Evolutionary conservation across 2,888 invertebrate species (phyloP).

Genomic region (Zhuqinia jingwanae): DNA sequence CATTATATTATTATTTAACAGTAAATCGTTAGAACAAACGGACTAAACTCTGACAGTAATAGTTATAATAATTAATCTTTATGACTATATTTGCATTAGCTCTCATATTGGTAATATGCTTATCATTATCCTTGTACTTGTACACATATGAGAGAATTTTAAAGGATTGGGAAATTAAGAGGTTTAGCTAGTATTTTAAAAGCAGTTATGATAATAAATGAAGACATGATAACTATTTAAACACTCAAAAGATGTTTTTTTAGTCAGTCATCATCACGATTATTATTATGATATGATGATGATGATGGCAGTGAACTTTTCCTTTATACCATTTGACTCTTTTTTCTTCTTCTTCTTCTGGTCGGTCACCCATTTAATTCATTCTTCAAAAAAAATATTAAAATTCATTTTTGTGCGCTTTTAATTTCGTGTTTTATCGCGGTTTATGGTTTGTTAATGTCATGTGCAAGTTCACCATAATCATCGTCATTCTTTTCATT

Average conservation of each 20-base stretch:
- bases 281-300: neutral
- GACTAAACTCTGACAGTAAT: too few relatives aligned
- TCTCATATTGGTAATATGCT: too few relatives aligned
- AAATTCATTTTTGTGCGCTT: neutral
- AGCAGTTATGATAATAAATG: slow-evolving; percentile 24
- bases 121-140: too few relatives aligned
- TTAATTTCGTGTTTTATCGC: slow-evolving; percentile 26
- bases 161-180: neutral
- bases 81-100: slow-evolving; percentile 40
- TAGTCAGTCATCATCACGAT: too few relatives aligned
- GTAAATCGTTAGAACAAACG: too few relatives aligned
- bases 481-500: neutral
- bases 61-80: slow-evolving; percentile 17
- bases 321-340: too few relatives aligned
- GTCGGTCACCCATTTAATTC: neutral
- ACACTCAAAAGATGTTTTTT: neutral
- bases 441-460: slow-evolving; percentile 24
- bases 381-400: neutral
- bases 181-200: slow-evolving; percentile 18
- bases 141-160: neutral
- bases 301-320: slow-evolving; percentile 23
- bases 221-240: slow-evolving; percentile 6
- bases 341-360: too few relatives aligned
- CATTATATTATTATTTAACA: neutral
- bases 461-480: slow-evolving; percentile 26